phyloP scores from a whole-genome alignment of 1,140 invertebrate species.

The Bombus fervidus region DNA sequence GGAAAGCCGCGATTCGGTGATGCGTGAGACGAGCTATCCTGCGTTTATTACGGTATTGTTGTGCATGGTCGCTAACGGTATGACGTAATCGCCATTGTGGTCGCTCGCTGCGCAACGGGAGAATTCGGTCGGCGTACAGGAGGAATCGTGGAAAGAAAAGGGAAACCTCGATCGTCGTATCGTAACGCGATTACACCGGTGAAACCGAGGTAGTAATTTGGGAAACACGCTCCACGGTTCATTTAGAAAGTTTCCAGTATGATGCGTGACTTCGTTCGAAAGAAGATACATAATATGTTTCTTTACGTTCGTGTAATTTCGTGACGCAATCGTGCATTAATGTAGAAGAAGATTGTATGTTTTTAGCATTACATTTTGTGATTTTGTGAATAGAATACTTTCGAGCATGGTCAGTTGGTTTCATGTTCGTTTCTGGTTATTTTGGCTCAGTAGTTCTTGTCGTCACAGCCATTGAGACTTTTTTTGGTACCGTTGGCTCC shows the following conservation, averaged over 20 bases:
- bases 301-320: neutral
- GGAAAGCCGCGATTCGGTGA: constrained; percentile 57
- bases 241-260: constrained; percentile 1
- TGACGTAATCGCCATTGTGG: constrained; percentile 58
- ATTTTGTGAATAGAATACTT: neutral
- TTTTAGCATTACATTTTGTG: neutral
- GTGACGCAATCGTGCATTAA: neutral
- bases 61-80: constrained; percentile 56
- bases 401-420: neutral
- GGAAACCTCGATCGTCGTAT: constrained; percentile 13
- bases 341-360: neutral
- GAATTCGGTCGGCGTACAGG: constrained; percentile 6
- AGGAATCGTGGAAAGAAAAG: constrained; percentile 23
- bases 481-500: no score
- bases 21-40: constrained; percentile 36
- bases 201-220: neutral
- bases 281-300: neutral
- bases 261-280: neutral
- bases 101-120: neutral
- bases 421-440: no score
- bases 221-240: neutral
- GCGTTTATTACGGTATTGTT: constrained; percentile 51
- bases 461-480: no score
- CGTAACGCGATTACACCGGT: constrained; percentile 12
- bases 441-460: no score